These are phyloP conservation scores for Ylistrum balloti DNA, from an alignment of 1,140 invertebrate species.

Conservation along the genomic window DNA sequence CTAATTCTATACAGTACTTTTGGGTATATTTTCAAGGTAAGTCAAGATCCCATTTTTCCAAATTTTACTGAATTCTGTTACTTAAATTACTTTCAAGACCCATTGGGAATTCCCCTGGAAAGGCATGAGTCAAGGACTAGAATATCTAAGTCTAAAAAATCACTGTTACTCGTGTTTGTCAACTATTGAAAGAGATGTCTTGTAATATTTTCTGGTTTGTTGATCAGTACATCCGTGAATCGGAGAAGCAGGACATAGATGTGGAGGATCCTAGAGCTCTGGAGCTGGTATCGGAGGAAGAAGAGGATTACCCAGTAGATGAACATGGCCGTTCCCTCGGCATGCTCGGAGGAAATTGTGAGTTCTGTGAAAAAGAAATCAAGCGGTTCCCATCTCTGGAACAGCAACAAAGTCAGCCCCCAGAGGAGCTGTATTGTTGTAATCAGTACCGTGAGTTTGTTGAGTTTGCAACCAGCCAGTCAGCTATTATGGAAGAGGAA, in stretches of 20 bases:
- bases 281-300: conserved; percentile 43
- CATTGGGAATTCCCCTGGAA: too few species aligned
- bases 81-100: too few species aligned
- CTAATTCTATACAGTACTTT: too few species aligned
- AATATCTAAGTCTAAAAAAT: too few species aligned
- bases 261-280: conserved; percentile 61
- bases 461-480: conserved; percentile 71
- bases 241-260: conserved; percentile 70
- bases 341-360: conserved; percentile 78
- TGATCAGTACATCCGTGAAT: conserved; percentile 76
- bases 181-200: too few species aligned
- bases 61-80: too few species aligned
- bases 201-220: not conserved
- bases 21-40: too few species aligned
- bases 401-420: conserved; percentile 73
- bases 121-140: too few species aligned
- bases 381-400: conserved; percentile 79
- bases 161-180: too few species aligned
- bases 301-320: conserved; percentile 65
- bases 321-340: conserved; percentile 64
- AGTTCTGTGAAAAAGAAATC: conserved; percentile 79
- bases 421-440: conserved; percentile 81
- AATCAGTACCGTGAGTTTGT: conserved; percentile 81
- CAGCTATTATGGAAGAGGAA: conserved; percentile 70
- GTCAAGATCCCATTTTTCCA: too few species aligned